Conservation (phyloP, 1,140 invertebrate genomes). For the Sminthurinus signatus region DNA sequence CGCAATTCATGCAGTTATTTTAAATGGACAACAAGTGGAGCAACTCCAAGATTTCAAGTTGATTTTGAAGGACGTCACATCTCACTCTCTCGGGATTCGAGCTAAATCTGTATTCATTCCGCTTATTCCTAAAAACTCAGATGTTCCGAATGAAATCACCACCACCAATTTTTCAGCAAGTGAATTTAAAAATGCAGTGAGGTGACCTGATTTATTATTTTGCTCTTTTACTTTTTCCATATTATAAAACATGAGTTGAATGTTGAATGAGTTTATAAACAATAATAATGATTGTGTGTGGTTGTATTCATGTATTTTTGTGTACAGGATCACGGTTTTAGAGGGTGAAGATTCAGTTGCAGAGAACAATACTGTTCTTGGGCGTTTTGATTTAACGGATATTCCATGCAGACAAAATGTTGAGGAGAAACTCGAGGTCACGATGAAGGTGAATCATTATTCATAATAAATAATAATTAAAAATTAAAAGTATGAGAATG, state of each 20-base stretch:
- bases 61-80: conserved; percentile 52
- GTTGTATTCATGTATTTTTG: too few relatives aligned
- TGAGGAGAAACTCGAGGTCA: background rate
- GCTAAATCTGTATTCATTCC: conserved; percentile 59
- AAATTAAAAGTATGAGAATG: too few relatives aligned
- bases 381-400: background rate
- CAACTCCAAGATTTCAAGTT: conserved; percentile 55
- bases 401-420: background rate
- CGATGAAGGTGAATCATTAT: background rate
- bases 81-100: conserved; percentile 54
- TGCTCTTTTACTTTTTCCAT: too few relatives aligned
- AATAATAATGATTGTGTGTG: too few relatives aligned
- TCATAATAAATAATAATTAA: too few relatives aligned
- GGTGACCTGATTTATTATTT: too few relatives aligned
- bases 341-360: conserved; percentile 52
- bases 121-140: conserved; percentile 39
- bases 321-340: background rate
- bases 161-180: too few relatives aligned
- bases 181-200: too few relatives aligned
- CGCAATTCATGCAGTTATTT: conserved; percentile 55
- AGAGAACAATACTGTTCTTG: background rate
- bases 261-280: too few relatives aligned
- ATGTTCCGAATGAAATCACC: conserved; percentile 14
- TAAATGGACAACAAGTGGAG: conserved; percentile 54
- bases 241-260: too few relatives aligned